phyloP scores from a whole-genome alignment of 2,113 vertebrate species.

The Collichthys lucidus region DNA sequence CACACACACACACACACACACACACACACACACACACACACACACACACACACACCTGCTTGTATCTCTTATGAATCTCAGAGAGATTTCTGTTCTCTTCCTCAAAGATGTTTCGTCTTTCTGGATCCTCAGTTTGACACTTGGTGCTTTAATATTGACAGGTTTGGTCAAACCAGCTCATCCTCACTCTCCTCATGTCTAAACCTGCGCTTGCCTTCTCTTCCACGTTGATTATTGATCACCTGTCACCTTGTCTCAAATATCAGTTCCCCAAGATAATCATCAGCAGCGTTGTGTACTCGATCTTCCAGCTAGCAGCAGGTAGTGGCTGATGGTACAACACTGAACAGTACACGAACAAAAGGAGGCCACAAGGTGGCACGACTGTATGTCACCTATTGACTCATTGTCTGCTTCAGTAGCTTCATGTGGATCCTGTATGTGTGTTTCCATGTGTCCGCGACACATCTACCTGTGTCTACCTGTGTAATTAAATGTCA shows the following conservation, averaged over 20 bases:
- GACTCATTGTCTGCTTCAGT: background rate
- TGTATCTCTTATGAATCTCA: background rate
- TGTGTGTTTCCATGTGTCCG: too few species aligned
- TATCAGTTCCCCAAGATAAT: background rate
- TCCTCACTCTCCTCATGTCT: background rate
- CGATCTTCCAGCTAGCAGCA: background rate
- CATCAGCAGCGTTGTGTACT: background rate
- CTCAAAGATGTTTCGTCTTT: slow-evolving; percentile 30
- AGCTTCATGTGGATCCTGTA: background rate
- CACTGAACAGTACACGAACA: background rate
- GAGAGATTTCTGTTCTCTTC: slow-evolving; percentile 13
- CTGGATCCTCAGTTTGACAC: slow-evolving; percentile 18
- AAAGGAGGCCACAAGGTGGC: background rate
- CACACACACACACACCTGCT: background rate
- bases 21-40: too few species aligned
- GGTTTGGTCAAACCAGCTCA: slow-evolving; percentile 19
- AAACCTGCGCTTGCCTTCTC: background rate
- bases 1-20: too few species aligned
- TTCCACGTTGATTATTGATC: slow-evolving; percentile 6
- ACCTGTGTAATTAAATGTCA: slow-evolving; percentile 39
- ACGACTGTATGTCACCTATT: background rate
- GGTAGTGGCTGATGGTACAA: background rate
- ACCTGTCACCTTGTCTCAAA: background rate
- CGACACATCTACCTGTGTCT: too few species aligned
- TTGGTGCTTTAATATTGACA: slow-evolving; percentile 48